Percentiles rank a stretch among this genome's conserved stretches.
These are phyloP conservation scores for Dascyllus trimaculatus DNA, from an alignment of 2,113 vertebrate species.

Conservation along the genomic window DNA sequence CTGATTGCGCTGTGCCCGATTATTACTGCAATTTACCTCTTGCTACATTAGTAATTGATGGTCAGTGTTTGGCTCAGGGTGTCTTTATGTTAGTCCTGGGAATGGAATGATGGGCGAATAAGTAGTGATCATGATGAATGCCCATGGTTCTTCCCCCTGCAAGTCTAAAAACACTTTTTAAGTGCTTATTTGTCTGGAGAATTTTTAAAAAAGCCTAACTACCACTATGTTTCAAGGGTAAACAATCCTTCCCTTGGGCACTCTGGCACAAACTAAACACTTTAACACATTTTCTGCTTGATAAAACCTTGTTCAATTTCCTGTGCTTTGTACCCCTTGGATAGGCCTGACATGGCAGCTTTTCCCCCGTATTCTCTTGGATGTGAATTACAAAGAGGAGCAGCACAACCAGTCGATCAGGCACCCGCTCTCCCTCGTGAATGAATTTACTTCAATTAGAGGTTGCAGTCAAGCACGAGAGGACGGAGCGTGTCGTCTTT, in stretches of 20 bases:
- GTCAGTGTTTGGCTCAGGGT: constrained; percentile 28
- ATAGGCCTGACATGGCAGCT: constrained; percentile 38
- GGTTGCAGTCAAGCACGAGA: constrained; percentile 54
- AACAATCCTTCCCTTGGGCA: constrained; percentile 54
- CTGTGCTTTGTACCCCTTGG: constrained; percentile 50
- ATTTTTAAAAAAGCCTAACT: constrained; percentile 23
- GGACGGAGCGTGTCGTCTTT: constrained; percentile 64
- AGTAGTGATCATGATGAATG: constrained; percentile 19
- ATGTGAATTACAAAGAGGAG: constrained; percentile 55
- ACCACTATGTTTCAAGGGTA: constrained; percentile 63
- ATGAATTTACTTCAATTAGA: constrained; percentile 78
- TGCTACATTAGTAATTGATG: constrained; percentile 26
- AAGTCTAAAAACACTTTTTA: background rate
- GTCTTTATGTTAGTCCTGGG: background rate
- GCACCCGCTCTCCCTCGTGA: constrained; percentile 32
- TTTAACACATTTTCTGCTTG: constrained; percentile 73
- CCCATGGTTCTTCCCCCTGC: background rate
- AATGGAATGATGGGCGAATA: constrained; percentile 27
- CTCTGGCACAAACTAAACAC: constrained; percentile 53
- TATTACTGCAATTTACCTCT: constrained; percentile 23
- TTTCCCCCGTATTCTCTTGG: constrained; percentile 26
- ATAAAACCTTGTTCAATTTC: constrained; percentile 76
- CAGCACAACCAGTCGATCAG: constrained; percentile 55
- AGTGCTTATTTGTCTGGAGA: constrained; percentile 26
- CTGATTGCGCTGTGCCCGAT: constrained; percentile 1